Evolutionary conservation across 2,113 vertebrate genomes (phyloP), one percentile per base, ranked within the genome.

Genomic region (Brevimyrus niger): DNA sequence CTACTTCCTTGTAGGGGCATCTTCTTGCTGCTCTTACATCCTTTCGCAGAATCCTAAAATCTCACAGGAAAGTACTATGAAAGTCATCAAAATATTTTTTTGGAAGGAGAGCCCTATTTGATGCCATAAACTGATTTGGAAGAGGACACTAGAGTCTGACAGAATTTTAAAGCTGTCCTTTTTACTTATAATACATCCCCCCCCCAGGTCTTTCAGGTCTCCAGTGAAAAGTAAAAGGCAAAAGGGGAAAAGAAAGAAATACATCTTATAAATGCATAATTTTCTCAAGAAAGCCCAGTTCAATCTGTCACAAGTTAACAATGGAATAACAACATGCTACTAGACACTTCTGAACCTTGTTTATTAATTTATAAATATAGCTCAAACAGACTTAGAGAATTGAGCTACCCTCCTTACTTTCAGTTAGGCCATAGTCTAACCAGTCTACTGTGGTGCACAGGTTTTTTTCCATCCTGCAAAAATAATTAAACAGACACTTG

Each of bases 11-110:
- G 50, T 23, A n/a, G 82, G 42, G 42, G 9, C 35, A 42, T 84
- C 13, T 84, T 84, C 15, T n/a, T 47, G 42, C 38, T 47, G 9
- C 44, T 46, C 27, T 21, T 9, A 19, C 85, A 53, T 87, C 31
- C 47, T 51, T 31, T 8, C 2, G 42, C 47, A 51, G 85, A 84
- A 84, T 84, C 85, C 17, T 84, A 21, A 51, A 31, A 27, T 87
- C 85, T 87, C 50, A n/a, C 31, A 13, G 85, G 85, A 55, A 27
- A 53, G 47, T 17, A 27, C 27, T 50, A 19, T 53, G 85, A 86
- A 53, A 87, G 85, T 87, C 85, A 53, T 53, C 11, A 55, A 87
- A 51, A 86, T 51, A 86, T 42, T 44, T 84, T 47, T 84, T 84
- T 84, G 50, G 50, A 84, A 47, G 21, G 15, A 47, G 35, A 47